Base-by-base conservation (phyloP, 2,113 vertebrate genomes). In the Centrocercus urophasianus region DNA sequence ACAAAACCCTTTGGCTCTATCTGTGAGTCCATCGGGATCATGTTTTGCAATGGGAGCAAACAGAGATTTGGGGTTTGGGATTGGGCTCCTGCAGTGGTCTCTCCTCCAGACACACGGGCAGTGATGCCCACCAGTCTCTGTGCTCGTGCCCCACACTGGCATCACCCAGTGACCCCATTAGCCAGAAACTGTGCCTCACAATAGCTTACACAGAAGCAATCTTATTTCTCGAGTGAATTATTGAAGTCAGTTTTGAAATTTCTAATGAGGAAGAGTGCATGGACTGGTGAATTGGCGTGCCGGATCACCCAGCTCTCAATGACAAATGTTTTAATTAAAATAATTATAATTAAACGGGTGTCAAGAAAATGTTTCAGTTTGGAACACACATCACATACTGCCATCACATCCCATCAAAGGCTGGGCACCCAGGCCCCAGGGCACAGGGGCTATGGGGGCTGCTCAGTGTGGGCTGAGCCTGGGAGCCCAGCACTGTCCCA, bases 341-440 rank as follows among this genome's bases (percentile, higher is more conserved):
- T 97, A 97, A 97, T 97, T 84, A 30, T 91, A 95, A 97, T 96
- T 96, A 96, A 95, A 95, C 91, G 95, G 91, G 63, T 96, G 96
- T 96, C 94, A 96, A 81, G 93, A 95, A 89, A 95, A 97, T 96
- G 92, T 96, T 94, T 94, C 96, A 86, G 86, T 56, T 74, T 0
- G 8, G 36, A 79, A 45, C 4, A 2, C 78, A 24, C 82, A 79
- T 92, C 87, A 89, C 80, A 89, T 36, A 82, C 71, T 72, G 90
- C 24, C 92, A 91, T 94, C 94, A 88, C 92, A 94, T 93, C 95
- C 91, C 78, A 94, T 94, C 95, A 94, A 30, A 54, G 52, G 52
- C 52, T 3, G 27, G 52, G 52, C 27, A 17, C 52, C 52, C 52
- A 54, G 52, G 25, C 52, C 52, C 14, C 14, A 28, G 52, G 85